Evolutionary conservation across 1,140 invertebrate species (phyloP).

Genomic region (Bombus sylvicola): DNA sequence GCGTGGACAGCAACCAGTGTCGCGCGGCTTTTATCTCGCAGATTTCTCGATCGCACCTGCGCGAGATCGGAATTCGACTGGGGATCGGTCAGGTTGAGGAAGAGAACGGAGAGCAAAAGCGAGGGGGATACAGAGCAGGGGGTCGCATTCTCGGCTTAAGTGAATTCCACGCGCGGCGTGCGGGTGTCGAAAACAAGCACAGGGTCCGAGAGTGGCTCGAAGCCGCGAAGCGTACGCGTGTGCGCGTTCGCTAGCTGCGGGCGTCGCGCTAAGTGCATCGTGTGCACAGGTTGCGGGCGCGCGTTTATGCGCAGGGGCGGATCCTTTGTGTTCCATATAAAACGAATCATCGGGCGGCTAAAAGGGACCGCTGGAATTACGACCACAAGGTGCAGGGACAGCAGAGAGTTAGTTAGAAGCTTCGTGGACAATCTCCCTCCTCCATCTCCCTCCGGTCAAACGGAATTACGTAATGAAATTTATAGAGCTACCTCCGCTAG

Average conservation of each 20-base stretch:
- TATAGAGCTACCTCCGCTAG: constrained; percentile 15
- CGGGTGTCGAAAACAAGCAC: constrained; percentile 32
- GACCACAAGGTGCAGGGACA: not conserved
- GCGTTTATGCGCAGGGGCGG: constrained; percentile 37
- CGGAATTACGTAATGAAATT: constrained; percentile 50
- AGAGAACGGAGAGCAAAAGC: constrained; percentile 56
- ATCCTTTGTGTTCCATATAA: constrained; percentile 58
- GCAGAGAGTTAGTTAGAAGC: constrained; percentile 17
- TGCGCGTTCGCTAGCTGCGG: constrained; percentile 27
- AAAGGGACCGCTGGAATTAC: constrained; percentile 53
- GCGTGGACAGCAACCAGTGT: constrained; percentile 22
- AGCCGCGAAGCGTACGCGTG: constrained; percentile 32
- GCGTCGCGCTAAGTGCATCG: constrained; percentile 46
- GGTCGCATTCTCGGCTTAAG: constrained; percentile 78
- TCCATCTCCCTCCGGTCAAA: not conserved
- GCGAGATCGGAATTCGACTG: constrained; percentile 58
- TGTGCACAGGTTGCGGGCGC: constrained; percentile 36
- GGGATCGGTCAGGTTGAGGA: constrained; percentile 55
- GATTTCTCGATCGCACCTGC: constrained; percentile 67
- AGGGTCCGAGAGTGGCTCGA: not conserved
- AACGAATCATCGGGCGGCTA: constrained; percentile 46
- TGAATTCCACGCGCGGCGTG: constrained; percentile 72
- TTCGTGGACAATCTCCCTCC: constrained; percentile 1
- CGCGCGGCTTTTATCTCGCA: constrained; percentile 27
- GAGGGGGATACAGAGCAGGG: constrained; percentile 56